Base-by-base conservation (phyloP, 1,140 invertebrate species). In the Cydia strobilella region DNA sequence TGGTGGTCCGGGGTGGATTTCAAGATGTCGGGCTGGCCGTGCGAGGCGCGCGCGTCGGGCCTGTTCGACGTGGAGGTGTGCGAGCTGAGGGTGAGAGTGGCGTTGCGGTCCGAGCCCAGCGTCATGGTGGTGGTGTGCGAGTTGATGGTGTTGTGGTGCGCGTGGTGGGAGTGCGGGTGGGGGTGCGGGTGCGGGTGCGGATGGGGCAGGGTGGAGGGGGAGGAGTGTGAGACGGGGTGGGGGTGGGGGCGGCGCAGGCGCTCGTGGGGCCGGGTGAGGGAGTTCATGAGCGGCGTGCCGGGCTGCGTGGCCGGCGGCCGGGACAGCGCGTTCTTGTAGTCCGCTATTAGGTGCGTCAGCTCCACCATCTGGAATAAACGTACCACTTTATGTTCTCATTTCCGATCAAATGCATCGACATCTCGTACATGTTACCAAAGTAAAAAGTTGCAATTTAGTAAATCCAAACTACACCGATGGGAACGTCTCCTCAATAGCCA, bases 321-420 rank as follows among this genome's bases (percentile, higher is more conserved):
- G 0, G 87, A 86, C 76, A 97, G 85, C 0, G 97, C 96, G 92
- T 99, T 99, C 96, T 99, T 99, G 88, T 99, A 99, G 92, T 99
- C 98, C 15, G 98, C 98, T 85, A 99, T 98, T 27, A 99, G 93
- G 72, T 98, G 93, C 0, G 98, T 99, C 78, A 98, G 95, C 93
- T 99, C 98, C 74, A 93, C 91, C 90, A 98, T 98, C 97, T 97
- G 92, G 6, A 78, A 92, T 15, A 23, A 48, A 42, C 63, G 31
- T 59, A n/a, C 45, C 12, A 15, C 12, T 48, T 48, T 15, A 48
- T 48, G 3, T 4, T 4, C 3, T 13, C 42, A 13, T 45, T 13
- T 45, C 13, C 13, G 31, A 31, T 31, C 31, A 31, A 27, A 27
- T 27, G 3, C 25, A 27, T 27, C 25, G 3, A 31, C 31, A 31